These are phyloP conservation scores for Polypedilum vanderplanki DNA, from an alignment of 1,140 invertebrate species.

Conservation along the genomic window DNA sequence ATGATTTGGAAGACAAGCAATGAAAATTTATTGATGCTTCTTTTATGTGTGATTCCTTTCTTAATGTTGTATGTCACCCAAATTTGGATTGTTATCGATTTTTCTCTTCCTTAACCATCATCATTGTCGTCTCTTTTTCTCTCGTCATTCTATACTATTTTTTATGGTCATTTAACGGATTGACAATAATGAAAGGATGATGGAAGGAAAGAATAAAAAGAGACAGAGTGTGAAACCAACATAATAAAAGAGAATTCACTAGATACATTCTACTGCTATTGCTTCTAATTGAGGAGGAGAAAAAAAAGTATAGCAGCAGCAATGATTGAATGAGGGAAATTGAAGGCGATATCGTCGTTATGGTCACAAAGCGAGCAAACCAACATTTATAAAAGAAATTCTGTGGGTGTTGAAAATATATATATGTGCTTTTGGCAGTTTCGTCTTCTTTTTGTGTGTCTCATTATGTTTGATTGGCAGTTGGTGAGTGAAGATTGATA, in stretches of 20 bases:
- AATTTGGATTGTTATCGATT: slow-evolving; percentile 1
- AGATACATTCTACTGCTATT: neutral
- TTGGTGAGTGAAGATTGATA: too few relatives aligned
- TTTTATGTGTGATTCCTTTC: neutral
- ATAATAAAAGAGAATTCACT: neutral
- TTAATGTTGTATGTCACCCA: neutral
- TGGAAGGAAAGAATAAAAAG: neutral
- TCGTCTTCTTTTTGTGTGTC: neutral
- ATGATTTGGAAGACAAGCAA: neutral
- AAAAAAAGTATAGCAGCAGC: neutral
- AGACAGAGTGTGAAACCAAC: neutral
- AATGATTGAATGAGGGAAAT: neutral
- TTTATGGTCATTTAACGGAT: slow-evolving; percentile 18
- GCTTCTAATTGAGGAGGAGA: neutral
- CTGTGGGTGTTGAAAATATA: neutral
- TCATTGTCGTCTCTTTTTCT: neutral
- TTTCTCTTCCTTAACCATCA: neutral
- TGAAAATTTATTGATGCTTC: slow-evolving; percentile 8
- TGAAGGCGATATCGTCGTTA: neutral
- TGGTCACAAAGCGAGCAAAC: neutral
- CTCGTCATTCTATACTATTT: neutral
- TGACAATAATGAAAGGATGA: slow-evolving; percentile 11
- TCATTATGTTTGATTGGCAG: too few relatives aligned
- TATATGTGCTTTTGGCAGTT: neutral
- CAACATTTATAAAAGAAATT: neutral